phyloP scores from a whole-genome alignment of 1,140 invertebrate genomes.

The Trichoplusia ni region DNA sequence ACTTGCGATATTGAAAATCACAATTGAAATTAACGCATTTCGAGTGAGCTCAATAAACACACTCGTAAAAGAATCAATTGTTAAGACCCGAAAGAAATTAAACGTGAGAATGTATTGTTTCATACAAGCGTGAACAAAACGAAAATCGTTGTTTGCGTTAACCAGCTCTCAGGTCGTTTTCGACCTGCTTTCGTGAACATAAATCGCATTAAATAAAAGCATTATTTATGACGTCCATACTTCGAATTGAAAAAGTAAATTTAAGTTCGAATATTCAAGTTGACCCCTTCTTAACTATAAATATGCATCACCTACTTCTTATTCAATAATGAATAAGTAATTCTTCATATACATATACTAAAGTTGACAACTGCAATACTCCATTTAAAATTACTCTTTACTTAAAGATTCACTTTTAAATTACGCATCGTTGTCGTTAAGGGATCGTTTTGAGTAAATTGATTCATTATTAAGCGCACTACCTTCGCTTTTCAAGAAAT shows the following conservation, averaged over 20 bases:
- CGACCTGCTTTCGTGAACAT: slow-evolving; percentile 71
- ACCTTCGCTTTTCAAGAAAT: slow-evolving; percentile 23
- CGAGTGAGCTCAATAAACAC: slow-evolving; percentile 77
- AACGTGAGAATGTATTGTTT: slow-evolving; percentile 81
- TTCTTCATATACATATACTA: too few species aligned
- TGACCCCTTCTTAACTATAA: slow-evolving; percentile 29
- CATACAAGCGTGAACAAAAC: slow-evolving; percentile 73
- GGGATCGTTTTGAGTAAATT: slow-evolving; percentile 23
- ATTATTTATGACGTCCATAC: slow-evolving; percentile 59
- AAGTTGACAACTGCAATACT: background rate
- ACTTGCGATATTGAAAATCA: slow-evolving; percentile 46
- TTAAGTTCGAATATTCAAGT: slow-evolving; percentile 45
- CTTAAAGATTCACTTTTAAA: background rate
- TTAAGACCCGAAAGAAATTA: slow-evolving; percentile 76
- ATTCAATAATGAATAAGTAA: background rate
- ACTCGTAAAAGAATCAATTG: slow-evolving; percentile 80
- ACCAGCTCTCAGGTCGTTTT: slow-evolving; percentile 77
- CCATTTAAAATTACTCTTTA: background rate
- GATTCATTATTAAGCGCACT: slow-evolving; percentile 22
- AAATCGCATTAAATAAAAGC: slow-evolving; percentile 72
- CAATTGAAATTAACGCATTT: slow-evolving; percentile 72
- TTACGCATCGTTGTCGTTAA: background rate
- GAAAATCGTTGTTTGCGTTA: slow-evolving; percentile 67
- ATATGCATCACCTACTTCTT: slow-evolving; percentile 38
- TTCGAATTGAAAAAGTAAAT: slow-evolving; percentile 57